These are phyloP conservation scores for Cephus nigrinus DNA, from an alignment of 2,888 invertebrate genomes.

Conservation along the genomic window DNA sequence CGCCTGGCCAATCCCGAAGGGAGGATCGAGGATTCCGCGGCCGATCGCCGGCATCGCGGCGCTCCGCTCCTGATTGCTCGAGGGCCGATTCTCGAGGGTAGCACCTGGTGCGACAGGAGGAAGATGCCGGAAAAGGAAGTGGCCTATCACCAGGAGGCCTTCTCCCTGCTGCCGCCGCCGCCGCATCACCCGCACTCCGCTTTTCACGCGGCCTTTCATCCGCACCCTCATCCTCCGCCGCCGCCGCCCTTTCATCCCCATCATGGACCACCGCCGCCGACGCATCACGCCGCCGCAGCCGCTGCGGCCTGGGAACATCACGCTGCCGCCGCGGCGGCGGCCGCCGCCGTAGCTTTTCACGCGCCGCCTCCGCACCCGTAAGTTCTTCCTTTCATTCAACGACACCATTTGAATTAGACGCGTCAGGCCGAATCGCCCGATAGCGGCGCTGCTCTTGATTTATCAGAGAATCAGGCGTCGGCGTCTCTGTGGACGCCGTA, in stretches of 20 bases:
- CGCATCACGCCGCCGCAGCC: slow-evolving; percentile 68
- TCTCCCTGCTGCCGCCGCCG: slow-evolving; percentile 64
- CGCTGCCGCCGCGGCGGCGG: slow-evolving; percentile 72
- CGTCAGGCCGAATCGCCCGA: too few relatives aligned
- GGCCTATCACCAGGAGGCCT: slow-evolving; percentile 70
- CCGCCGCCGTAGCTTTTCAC: slow-evolving; percentile 72
- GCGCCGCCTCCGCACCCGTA: slow-evolving; percentile 64
- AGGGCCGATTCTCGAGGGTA: background rate
- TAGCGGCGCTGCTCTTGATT: too few relatives aligned
- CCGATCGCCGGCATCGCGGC: background rate
- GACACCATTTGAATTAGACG: too few relatives aligned
- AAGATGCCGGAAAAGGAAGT: slow-evolving; percentile 73
- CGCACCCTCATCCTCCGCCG: slow-evolving; percentile 69
- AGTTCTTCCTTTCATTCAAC: slow-evolving; percentile 36
- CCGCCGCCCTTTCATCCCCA: slow-evolving; percentile 68
- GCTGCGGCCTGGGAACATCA: slow-evolving; percentile 73
- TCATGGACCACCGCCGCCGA: slow-evolving; percentile 57
- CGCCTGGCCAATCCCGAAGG: slow-evolving; percentile 1
- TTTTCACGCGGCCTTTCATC: slow-evolving; percentile 62
- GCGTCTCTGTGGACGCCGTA: too few relatives aligned
- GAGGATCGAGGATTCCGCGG: background rate
- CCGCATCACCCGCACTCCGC: slow-evolving; percentile 61
- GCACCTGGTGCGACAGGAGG: background rate
- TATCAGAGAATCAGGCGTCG: too few relatives aligned
- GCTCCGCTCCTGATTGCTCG: slow-evolving; percentile 8